A percentile compares a stretch with the other conserved stretches of the same genome.
Conservation (phyloP, 2,797 vertebrate genomes). For the Atherinosoma microstoma region DNA sequence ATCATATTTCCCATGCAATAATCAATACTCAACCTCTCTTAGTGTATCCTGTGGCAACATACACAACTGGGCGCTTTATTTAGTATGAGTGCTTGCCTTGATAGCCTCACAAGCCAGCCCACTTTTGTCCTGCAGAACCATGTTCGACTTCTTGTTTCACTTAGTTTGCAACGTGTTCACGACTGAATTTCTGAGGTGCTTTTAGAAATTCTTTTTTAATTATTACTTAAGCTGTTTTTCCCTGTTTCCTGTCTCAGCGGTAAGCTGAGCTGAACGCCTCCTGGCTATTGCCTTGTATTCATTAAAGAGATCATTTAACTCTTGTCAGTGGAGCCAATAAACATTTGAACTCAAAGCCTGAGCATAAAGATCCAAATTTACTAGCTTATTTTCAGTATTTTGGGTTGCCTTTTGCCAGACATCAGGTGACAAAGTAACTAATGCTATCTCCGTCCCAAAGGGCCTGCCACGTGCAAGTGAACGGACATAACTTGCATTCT, state of each 20-base stretch:
- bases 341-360: background rate
- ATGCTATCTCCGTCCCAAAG: constrained; percentile 25
- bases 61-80: background rate
- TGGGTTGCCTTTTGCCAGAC: background rate
- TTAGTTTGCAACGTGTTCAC: constrained; percentile 2
- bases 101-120: background rate
- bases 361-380: background rate
- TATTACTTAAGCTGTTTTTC: background rate
- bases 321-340: background rate
- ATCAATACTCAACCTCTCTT: background rate
- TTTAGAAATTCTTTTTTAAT: background rate
- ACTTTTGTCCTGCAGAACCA: background rate
- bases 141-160: background rate
- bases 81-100: background rate
- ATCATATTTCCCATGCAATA: background rate
- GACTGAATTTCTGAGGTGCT: background rate
- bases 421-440: constrained; percentile 50
- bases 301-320: background rate
- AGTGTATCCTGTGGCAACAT: background rate
- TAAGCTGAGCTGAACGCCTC: background rate
- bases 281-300: background rate
- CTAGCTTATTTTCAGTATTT: constrained; percentile 2
- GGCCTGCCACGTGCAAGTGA: constrained; percentile 47
- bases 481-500: constrained; percentile 73
- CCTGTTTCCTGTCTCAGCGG: background rate